phyloP scores from a whole-genome alignment of 2,113 vertebrate species.

The Entelurus aequoreus region DNA sequence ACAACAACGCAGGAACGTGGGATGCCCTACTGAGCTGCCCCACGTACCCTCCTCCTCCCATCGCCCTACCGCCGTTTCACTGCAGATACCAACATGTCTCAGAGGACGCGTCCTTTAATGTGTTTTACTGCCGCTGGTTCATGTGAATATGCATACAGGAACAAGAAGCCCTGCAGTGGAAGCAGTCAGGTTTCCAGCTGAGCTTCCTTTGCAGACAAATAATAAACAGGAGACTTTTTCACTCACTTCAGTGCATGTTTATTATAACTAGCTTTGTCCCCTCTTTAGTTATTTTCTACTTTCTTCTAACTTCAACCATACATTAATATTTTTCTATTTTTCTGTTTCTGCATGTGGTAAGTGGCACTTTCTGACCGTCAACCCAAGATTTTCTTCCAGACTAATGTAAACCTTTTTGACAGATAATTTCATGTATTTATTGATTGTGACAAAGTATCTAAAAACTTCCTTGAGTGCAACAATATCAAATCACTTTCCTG shows the following conservation, averaged over 20 bases:
- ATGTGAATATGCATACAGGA: conserved; percentile 54
- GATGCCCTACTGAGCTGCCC: conserved; percentile 42
- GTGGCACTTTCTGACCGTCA: neutral
- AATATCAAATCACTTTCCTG: no score
- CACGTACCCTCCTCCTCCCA: neutral
- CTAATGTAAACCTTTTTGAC: neutral
- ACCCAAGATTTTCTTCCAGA: neutral
- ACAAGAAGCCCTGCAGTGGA: conserved; percentile 33
- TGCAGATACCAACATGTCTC: conserved; percentile 40
- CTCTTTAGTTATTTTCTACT: neutral
- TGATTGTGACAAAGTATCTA: neutral
- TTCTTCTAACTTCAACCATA: neutral
- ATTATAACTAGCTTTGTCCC: neutral
- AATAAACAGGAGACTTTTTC: neutral
- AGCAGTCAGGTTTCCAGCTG: conserved; percentile 20
- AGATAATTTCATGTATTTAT: neutral
- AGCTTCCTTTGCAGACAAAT: conserved; percentile 12
- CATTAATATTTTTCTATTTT: neutral
- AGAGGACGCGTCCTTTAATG: conserved; percentile 48
- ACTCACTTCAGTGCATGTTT: neutral
- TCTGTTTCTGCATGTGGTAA: neutral
- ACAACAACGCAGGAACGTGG: conserved; percentile 29
- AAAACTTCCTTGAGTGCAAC: no score
- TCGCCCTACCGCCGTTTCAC: conserved; percentile 9
- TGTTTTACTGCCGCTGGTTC: conserved; percentile 54